A percentile compares a stretch with the other conserved stretches of the same genome.
These are phyloP conservation scores for Argya squamiceps DNA, from an alignment of 2,797 vertebrate genomes.

Conservation along the genomic window DNA sequence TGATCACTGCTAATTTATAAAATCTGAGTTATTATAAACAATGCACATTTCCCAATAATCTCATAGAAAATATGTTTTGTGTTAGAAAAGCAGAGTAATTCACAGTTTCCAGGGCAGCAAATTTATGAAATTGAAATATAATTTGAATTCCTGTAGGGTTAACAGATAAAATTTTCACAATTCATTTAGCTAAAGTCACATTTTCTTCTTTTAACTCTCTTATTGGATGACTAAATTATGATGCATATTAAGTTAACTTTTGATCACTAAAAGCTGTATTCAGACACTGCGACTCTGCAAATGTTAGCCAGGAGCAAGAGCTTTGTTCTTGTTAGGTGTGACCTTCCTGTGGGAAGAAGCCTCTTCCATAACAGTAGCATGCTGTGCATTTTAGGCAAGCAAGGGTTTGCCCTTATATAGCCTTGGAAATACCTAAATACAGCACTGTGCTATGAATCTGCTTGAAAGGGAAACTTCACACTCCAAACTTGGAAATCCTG, in stretches of 20 bases:
- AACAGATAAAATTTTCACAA: slow-evolving; percentile 34
- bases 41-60: slow-evolving; percentile 37
- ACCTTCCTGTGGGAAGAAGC: background rate
- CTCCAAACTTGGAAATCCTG: background rate
- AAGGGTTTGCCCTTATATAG: background rate
- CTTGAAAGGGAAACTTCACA: background rate
- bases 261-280: slow-evolving; percentile 8
- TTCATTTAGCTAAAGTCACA: slow-evolving; percentile 23
- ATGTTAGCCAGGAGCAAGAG: background rate
- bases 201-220: slow-evolving; percentile 13
- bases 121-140: slow-evolving; percentile 54
- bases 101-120: slow-evolving; percentile 40
- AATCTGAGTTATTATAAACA: slow-evolving; percentile 53
- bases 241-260: slow-evolving; percentile 46
- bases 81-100: slow-evolving; percentile 36
- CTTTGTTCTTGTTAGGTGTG: background rate
- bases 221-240: slow-evolving; percentile 10
- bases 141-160: slow-evolving; percentile 44
- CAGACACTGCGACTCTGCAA: slow-evolving; percentile 22
- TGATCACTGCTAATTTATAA: slow-evolving; percentile 20
- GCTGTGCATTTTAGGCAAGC: background rate
- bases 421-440: background rate
- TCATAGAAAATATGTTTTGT: slow-evolving; percentile 29
- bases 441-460: background rate
- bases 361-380: background rate